Evolutionary conservation across 2,888 invertebrate species (phyloP).

Genomic region (Arrhopalites spinosus): DNA sequence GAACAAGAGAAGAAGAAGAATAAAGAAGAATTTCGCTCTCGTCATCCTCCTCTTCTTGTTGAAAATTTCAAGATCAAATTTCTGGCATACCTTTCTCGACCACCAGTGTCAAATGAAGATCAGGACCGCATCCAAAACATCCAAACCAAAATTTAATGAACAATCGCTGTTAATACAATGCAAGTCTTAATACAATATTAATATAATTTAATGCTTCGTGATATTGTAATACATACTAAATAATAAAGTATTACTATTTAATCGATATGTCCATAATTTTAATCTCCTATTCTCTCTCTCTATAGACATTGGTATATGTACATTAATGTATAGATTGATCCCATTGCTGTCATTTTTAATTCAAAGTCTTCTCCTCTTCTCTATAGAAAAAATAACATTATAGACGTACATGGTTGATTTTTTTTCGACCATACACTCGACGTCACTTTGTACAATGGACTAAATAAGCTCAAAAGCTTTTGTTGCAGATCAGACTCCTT

Average conservation of each 20-base stretch:
- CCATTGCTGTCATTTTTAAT: conserved; percentile 3
- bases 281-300: not conserved
- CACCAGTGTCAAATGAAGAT: conserved; percentile 6
- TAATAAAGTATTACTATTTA: not conserved
- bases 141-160: conserved; percentile 14
- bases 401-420: not conserved
- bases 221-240: not conserved
- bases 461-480: conserved; percentile 3
- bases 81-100: not conserved
- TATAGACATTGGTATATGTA: not conserved
- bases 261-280: not conserved
- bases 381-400: not conserved
- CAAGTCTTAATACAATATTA: conserved; percentile 9
- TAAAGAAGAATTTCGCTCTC: conserved; percentile 4
- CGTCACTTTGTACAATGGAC: conserved; percentile 12
- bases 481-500: not conserved
- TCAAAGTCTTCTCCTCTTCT: not conserved
- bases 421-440: not conserved
- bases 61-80: conserved; percentile 17
- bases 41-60: not conserved
- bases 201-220: conserved; percentile 10
- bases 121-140: conserved; percentile 5
- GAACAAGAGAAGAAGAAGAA: not conserved
- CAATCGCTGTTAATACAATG: not conserved
- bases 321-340: not conserved